Percentiles rank a stretch among this genome's conserved stretches.
These are phyloP conservation scores for Hypomesus transpacificus DNA, from an alignment of 2,113 vertebrate genomes.

Conservation along the genomic window DNA sequence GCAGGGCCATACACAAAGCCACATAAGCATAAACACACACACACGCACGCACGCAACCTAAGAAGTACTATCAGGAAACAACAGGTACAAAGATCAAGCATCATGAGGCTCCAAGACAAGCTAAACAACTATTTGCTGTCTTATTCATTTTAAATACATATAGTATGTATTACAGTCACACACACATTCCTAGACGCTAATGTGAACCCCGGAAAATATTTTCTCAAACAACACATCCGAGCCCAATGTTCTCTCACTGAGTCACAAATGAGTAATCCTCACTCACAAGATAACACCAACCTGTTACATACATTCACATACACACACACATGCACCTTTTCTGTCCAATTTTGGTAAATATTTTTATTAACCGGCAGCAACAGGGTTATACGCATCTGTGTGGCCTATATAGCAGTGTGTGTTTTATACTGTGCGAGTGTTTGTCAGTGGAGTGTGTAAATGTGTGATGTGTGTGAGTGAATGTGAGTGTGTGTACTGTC, in stretches of 20 bases:
- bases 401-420: neutral
- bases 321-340: conserved; percentile 7
- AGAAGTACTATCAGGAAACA: neutral
- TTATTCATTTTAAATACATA: no score
- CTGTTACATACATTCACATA: conserved; percentile 33
- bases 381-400: neutral
- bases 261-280: conserved; percentile 60
- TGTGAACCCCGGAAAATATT: neutral
- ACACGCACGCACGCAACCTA: neutral
- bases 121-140: no score
- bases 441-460: neutral
- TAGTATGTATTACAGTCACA: neutral
- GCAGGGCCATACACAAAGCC: neutral
- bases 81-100: no score
- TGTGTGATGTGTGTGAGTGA: neutral
- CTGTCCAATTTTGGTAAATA: no score
- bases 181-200: neutral
- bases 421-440: neutral
- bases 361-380: no score
- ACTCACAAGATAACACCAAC: conserved; percentile 40
- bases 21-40: conserved; percentile 2
- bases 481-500: conserved; percentile 7
- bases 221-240: conserved; percentile 17
- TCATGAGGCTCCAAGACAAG: no score
- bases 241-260: conserved; percentile 69